A percentile compares a stretch with the other conserved stretches of the same genome.
phyloP scores from a whole-genome alignment of 2,888 invertebrate genomes.

The Drosophila mimetica region DNA sequence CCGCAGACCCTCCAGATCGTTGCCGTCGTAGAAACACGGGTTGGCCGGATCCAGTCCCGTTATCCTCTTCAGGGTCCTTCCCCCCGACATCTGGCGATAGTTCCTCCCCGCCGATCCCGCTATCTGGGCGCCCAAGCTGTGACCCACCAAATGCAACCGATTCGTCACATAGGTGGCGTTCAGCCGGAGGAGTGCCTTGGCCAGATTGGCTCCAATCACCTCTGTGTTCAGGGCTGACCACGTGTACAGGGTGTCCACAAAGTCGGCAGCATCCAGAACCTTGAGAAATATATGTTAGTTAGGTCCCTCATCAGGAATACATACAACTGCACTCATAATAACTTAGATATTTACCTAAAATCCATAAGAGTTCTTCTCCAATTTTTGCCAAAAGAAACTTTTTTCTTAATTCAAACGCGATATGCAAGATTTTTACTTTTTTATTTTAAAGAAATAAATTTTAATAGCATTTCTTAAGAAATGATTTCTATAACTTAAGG shows the following conservation, averaged over 20 bases:
- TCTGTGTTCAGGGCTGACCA: slow-evolving; percentile 82
- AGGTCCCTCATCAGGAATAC: too few relatives aligned
- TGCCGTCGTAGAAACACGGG: slow-evolving; percentile 80
- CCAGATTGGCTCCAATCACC: slow-evolving; percentile 69
- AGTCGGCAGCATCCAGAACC: slow-evolving; percentile 76
- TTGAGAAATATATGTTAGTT: slow-evolving; percentile 12
- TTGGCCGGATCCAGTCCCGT: slow-evolving; percentile 83
- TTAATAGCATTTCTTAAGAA: too few relatives aligned
- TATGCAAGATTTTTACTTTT: too few relatives aligned
- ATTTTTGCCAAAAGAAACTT: too few relatives aligned
- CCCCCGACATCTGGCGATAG: slow-evolving; percentile 63
- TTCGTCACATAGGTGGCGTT: slow-evolving; percentile 56
- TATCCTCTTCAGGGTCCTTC: slow-evolving; percentile 63
- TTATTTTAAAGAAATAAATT: too few relatives aligned
- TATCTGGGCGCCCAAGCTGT: slow-evolving; percentile 82
- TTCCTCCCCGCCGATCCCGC: slow-evolving; percentile 72
- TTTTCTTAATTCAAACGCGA: too few relatives aligned
- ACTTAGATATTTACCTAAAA: too few relatives aligned
- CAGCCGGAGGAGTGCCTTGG: slow-evolving; percentile 64
- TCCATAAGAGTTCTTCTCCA: too few relatives aligned
- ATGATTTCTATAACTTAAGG: too few relatives aligned
- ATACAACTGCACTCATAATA: too few relatives aligned
- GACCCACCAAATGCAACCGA: slow-evolving; percentile 78
- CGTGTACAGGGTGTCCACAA: slow-evolving; percentile 74
- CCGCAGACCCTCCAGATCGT: slow-evolving; percentile 65